Percentiles rank a stretch among this genome's conserved stretches.
phyloP scores from a whole-genome alignment of 2,797 vertebrate genomes.

The Falco biarmicus region DNA sequence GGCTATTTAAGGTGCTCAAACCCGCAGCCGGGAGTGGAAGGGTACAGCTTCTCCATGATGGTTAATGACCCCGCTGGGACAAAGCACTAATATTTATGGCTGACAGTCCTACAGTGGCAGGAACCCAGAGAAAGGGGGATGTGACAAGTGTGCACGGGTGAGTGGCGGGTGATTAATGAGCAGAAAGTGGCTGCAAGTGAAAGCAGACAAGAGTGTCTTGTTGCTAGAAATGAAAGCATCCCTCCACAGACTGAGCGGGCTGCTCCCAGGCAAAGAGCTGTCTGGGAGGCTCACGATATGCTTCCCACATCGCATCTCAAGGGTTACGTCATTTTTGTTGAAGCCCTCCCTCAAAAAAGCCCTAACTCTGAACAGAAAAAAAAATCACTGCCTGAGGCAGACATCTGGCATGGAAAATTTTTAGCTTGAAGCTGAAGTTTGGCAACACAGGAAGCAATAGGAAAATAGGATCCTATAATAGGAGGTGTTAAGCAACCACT shows the following conservation, averaged over 20 bases:
- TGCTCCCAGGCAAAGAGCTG: not conserved
- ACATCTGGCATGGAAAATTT: slow-evolving; percentile 50
- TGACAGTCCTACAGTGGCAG: not conserved
- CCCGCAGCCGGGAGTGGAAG: not conserved
- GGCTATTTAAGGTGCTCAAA: not conserved
- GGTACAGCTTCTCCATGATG: not conserved
- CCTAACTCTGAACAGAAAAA: not conserved
- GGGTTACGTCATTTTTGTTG: slow-evolving; percentile 12
- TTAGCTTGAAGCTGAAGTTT: slow-evolving; percentile 26
- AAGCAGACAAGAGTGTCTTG: not conserved
- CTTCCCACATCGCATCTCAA: not conserved
- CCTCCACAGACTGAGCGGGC: not conserved
- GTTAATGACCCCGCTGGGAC: not conserved
- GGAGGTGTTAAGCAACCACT: not conserved
- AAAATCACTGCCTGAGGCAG: slow-evolving; percentile 35
- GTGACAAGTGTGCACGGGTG: not conserved
- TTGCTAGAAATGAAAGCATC: not conserved
- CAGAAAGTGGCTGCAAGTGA: not conserved
- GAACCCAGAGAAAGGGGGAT: not conserved
- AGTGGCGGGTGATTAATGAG: not conserved
- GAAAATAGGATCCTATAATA: not conserved
- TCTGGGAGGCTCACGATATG: not conserved
- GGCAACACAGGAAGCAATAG: not conserved
- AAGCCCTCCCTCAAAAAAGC: not conserved
- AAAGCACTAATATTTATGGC: not conserved